Percentiles rank a stretch among this genome's conserved stretches.
Conservation (phyloP, 1,140 invertebrate genomes). For the Diploscapter pachys region DNA sequence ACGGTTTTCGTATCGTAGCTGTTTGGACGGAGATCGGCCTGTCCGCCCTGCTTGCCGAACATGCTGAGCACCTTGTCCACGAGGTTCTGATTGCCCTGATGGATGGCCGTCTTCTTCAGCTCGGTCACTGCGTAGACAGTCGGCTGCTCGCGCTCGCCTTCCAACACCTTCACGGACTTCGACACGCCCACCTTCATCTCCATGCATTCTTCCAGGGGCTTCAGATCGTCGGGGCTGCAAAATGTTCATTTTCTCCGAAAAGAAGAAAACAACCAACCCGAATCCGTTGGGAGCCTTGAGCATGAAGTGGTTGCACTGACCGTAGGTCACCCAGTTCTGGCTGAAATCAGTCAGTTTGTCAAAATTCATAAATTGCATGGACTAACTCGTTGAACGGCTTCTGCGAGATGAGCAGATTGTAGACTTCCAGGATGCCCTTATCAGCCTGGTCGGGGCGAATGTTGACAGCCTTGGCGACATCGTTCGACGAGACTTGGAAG, state of each 20-base stretch:
- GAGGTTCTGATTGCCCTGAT: background rate
- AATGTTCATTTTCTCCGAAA: background rate
- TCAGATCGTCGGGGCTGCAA: background rate
- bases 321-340: too few species aligned
- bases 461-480: background rate
- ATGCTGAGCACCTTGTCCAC: background rate
- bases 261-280: too few species aligned
- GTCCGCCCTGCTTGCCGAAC: background rate
- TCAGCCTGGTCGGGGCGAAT: background rate
- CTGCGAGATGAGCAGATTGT: background rate
- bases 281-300: too few species aligned
- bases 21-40: too few species aligned
- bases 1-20: too few species aligned
- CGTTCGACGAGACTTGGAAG: constrained; percentile 5
- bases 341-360: too few species aligned
- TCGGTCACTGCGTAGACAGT: constrained; percentile 8
- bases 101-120: constrained; percentile 26
- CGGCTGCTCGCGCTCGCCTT: constrained; percentile 16
- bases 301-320: too few species aligned
- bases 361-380: too few species aligned
- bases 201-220: constrained; percentile 16
- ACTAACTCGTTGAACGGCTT: too few species aligned
- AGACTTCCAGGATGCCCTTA: background rate
- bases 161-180: constrained; percentile 21
- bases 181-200: constrained; percentile 5